Percentiles rank a stretch among this genome's conserved stretches.
phyloP scores from a whole-genome alignment of 2,113 vertebrate species.

The Periophthalmodon schlosseri region DNA sequence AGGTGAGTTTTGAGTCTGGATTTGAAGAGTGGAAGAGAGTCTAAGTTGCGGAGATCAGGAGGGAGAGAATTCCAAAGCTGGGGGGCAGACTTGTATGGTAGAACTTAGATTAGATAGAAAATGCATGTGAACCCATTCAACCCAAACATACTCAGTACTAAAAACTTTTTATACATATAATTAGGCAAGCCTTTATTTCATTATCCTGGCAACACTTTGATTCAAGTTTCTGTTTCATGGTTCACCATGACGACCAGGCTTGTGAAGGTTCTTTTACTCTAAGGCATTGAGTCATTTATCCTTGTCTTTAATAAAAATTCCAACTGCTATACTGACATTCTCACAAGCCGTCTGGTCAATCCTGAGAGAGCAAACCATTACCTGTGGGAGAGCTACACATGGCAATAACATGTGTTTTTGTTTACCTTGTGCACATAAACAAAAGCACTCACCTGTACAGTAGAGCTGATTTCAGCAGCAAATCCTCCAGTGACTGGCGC shows the following conservation, averaged over 20 bases:
- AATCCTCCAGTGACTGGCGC: slow-evolving; percentile 96
- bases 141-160: background rate
- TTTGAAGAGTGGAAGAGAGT: too few species aligned
- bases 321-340: slow-evolving; percentile 38
- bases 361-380: slow-evolving; percentile 22
- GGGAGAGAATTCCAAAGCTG: too few species aligned
- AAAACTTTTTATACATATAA: background rate
- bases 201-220: background rate
- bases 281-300: background rate
- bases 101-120: too few species aligned
- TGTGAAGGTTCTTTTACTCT: slow-evolving; percentile 3
- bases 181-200: background rate
- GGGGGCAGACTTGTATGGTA: too few species aligned
- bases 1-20: too few species aligned
- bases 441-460: slow-evolving; percentile 86
- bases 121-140: too few species aligned
- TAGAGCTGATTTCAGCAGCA: slow-evolving; percentile 93
- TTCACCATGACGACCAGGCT: background rate
- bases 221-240: background rate
- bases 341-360: slow-evolving; percentile 18
- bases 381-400: slow-evolving; percentile 6
- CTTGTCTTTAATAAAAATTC: slow-evolving; percentile 31
- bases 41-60: too few species aligned
- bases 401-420: slow-evolving; percentile 26
- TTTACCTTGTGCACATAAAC: background rate